Conservation (phyloP, 1,140 invertebrate species). For the Sarcophaga peregrina region DNA sequence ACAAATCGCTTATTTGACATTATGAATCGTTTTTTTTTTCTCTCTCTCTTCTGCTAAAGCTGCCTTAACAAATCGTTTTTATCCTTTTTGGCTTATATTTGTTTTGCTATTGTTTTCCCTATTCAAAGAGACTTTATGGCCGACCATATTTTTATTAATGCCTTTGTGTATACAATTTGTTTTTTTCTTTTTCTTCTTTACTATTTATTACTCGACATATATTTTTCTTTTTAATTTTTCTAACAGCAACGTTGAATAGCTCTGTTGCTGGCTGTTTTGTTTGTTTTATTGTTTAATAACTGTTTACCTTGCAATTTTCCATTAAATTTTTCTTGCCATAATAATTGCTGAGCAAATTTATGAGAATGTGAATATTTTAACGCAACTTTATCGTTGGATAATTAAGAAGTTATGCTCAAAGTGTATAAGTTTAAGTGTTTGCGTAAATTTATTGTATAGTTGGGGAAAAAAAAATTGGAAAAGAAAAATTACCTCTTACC, state of each 20-base stretch:
- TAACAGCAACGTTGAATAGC: no score
- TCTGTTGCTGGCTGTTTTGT: background rate
- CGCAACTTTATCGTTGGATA: background rate
- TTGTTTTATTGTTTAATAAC: slow-evolving; percentile 10
- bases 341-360: background rate
- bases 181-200: background rate
- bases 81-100: background rate
- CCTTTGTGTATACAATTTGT: background rate
- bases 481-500: no score
- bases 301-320: slow-evolving; percentile 10
- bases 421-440: no score
- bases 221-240: no score
- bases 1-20: background rate
- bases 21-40: background rate
- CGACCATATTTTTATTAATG: background rate
- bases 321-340: background rate
- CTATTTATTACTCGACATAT: background rate
- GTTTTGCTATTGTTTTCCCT: background rate
- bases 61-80: background rate
- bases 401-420: slow-evolving; percentile 1
- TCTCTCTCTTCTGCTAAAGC: background rate
- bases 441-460: no score
- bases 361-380: slow-evolving; percentile 4
- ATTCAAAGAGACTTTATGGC: background rate
- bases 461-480: no score